Evolutionary conservation across 2,797 vertebrate species (phyloP).

Genomic region (Pelodytes ibericus): DNA sequence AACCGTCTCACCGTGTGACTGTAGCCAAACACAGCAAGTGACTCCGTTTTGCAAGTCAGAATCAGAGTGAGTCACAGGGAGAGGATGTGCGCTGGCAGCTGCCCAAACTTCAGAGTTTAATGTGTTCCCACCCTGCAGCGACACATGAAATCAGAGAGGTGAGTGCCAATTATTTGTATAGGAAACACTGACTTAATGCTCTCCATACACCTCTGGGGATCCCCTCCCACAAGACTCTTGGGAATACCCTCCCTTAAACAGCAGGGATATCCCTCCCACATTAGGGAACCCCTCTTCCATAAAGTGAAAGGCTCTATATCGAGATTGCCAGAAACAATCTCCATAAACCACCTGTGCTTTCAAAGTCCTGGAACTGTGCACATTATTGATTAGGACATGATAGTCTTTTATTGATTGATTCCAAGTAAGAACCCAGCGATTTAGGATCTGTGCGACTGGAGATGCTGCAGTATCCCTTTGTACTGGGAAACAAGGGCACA

Average conservation of each 20-base stretch:
- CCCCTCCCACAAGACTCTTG: constrained; percentile 25
- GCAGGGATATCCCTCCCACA: background rate
- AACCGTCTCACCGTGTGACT: constrained; percentile 3
- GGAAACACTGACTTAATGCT: constrained; percentile 42
- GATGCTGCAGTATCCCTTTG: too few species aligned
- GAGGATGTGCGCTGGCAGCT: constrained; percentile 33
- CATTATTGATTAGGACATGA: too few species aligned
- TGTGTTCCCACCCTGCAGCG: constrained; percentile 54
- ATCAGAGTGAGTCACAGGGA: constrained; percentile 40
- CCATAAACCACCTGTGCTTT: background rate
- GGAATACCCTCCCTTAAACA: constrained; percentile 21
- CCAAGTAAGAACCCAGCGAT: too few species aligned
- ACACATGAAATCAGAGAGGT: constrained; percentile 46
- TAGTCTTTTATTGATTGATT: too few species aligned
- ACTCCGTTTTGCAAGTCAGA: constrained; percentile 14
- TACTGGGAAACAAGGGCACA: too few species aligned
- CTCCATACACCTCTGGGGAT: constrained; percentile 38
- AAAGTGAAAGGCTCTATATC: background rate
- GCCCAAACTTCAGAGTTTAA: constrained; percentile 40
- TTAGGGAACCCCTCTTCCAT: background rate
- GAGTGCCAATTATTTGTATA: constrained; percentile 46
- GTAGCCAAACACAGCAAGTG: constrained; percentile 3
- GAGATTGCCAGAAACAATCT: too few species aligned
- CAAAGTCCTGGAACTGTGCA: too few species aligned
- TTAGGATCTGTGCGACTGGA: too few species aligned